phyloP scores from a whole-genome alignment of 2,888 invertebrate species.

The Salpingus planirostris region DNA sequence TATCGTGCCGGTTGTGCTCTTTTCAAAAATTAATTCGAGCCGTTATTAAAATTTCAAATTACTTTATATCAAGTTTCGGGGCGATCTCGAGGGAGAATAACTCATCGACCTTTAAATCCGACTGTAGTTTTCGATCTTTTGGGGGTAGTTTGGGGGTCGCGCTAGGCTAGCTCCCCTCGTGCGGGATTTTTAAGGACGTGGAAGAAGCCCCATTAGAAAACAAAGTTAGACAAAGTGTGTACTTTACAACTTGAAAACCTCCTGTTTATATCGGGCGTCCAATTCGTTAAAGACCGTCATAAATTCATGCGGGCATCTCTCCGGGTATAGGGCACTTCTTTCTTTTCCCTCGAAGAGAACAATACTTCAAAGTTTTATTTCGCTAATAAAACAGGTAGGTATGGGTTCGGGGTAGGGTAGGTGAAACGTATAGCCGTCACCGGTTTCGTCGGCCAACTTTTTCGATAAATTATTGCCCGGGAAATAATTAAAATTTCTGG shows the following conservation, averaged over 20 bases:
- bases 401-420: neutral
- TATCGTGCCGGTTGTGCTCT: too few relatives aligned
- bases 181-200: neutral
- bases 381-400: constrained; percentile 1
- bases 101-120: too few relatives aligned
- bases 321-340: neutral
- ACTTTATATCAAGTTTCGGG: too few relatives aligned
- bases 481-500: too few relatives aligned
- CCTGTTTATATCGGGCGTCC: constrained; percentile 6
- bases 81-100: too few relatives aligned
- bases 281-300: constrained; percentile 5
- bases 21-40: too few relatives aligned
- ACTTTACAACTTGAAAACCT: constrained; percentile 1
- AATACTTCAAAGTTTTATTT: constrained; percentile 9
- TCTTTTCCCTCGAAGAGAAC: constrained; percentile 1
- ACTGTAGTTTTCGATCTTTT: too few relatives aligned
- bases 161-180: too few relatives aligned
- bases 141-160: too few relatives aligned
- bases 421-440: too few relatives aligned
- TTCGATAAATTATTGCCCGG: constrained; percentile 12
- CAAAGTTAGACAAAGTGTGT: constrained; percentile 2
- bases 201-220: constrained; percentile 1
- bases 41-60: too few relatives aligned
- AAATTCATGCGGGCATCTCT: constrained; percentile 2
- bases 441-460: too few relatives aligned